A percentile compares a stretch with the other conserved stretches of the same genome.
Conservation (phyloP, 2,797 vertebrate genomes). For the Pempheris klunzingeri region DNA sequence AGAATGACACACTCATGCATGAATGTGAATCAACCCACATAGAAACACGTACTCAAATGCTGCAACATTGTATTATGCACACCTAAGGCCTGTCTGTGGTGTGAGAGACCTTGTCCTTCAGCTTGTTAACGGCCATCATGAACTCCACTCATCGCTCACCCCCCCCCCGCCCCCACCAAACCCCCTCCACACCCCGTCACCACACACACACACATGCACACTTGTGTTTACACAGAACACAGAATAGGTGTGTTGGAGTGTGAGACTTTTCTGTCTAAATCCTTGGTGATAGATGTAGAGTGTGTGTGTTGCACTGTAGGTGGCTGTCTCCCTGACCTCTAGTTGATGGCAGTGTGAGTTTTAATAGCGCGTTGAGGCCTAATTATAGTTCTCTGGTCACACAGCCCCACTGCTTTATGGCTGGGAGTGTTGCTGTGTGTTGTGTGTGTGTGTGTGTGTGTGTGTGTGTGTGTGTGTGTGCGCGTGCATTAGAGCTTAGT, state of each 20-base stretch:
- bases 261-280: conserved; percentile 59
- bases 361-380: conserved; percentile 83
- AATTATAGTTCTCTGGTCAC: conserved; percentile 83
- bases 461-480: conserved; percentile 56
- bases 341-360: conserved; percentile 79
- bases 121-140: conserved; percentile 53
- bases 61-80: conserved; percentile 15
- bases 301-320: conserved; percentile 69
- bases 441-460: conserved; percentile 53
- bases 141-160: conserved; percentile 48
- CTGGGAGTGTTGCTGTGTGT: conserved; percentile 49
- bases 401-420: conserved; percentile 73
- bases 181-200: too few relatives aligned
- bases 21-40: background rate
- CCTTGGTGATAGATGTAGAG: conserved; percentile 51
- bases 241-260: conserved; percentile 51
- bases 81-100: conserved; percentile 23
- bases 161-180: too few relatives aligned
- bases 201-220: conserved; percentile 41
- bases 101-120: conserved; percentile 42
- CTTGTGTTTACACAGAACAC: conserved; percentile 61
- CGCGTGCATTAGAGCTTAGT: conserved; percentile 45
- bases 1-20: background rate
- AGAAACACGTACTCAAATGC: background rate
- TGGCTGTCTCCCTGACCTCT: conserved; percentile 82